Evolutionary conservation across 2,888 invertebrate genomes (phyloP).

Genomic region (Alviniconcha strummeri): DNA sequence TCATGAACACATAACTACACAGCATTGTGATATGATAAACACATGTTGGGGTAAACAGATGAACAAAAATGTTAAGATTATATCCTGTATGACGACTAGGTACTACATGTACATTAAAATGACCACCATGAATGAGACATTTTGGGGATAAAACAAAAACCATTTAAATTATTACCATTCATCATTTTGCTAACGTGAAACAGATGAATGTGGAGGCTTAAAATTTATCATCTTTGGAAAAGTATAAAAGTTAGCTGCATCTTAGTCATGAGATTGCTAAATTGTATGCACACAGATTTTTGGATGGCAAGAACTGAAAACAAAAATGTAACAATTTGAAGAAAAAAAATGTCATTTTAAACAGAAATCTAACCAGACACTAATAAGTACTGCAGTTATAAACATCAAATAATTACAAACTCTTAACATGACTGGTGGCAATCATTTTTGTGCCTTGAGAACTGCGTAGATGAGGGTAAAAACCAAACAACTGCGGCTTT

Average conservation of each 20-base stretch:
- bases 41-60: background rate
- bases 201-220: background rate
- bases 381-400: background rate
- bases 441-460: background rate
- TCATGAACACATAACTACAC: background rate
- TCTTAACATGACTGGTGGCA: background rate
- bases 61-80: background rate
- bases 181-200: background rate
- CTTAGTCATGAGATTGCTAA: slow-evolving; percentile 22
- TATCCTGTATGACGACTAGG: background rate
- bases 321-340: background rate
- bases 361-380: too few species aligned
- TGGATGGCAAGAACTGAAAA: background rate
- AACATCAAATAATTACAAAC: background rate
- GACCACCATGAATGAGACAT: too few species aligned
- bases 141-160: background rate
- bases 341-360: too few species aligned
- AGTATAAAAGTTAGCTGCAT: slow-evolving; percentile 25
- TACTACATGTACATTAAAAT: background rate
- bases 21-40: slow-evolving; percentile 18
- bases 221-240: slow-evolving; percentile 1
- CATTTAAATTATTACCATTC: background rate
- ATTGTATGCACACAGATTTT: background rate
- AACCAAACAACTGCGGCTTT: slow-evolving; percentile 3
- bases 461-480: slow-evolving; percentile 11